Conservation (phyloP, 2,797 vertebrate species). For the Erethizon dorsatum region DNA sequence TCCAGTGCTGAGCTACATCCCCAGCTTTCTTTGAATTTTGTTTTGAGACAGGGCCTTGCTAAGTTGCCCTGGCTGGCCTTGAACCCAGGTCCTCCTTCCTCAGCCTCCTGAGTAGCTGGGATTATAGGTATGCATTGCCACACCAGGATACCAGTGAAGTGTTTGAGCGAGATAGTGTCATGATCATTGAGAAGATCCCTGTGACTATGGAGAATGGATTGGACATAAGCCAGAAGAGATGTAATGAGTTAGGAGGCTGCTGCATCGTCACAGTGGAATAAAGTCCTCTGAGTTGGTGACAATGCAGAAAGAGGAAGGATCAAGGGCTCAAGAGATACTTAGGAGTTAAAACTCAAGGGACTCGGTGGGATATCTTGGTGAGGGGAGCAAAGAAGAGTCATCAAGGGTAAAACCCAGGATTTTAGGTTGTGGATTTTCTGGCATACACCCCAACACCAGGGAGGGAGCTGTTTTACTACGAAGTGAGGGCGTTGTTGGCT, state of each 20-base stretch:
- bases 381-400: not conserved
- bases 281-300: not conserved
- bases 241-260: not conserved
- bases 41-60: not conserved
- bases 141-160: not conserved
- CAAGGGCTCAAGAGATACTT: not conserved
- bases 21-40: not conserved
- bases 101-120: not conserved
- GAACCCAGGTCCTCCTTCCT: not conserved
- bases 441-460: not conserved
- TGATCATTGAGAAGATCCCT: constrained; percentile 12
- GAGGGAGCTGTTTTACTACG: not conserved
- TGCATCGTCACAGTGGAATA: not conserved
- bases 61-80: not conserved
- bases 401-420: not conserved
- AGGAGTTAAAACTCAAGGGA: not conserved
- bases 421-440: not conserved
- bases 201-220: not conserved
- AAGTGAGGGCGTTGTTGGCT: not conserved
- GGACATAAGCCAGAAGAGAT: not conserved
- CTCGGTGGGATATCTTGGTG: not conserved
- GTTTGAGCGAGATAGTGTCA: not conserved
- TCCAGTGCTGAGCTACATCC: not conserved
- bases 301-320: not conserved
- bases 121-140: not conserved